Percentiles rank a stretch among this genome's conserved stretches.
Evolutionary conservation across 2,113 vertebrate genomes (phyloP).

Genomic region (Nipponia nippon): DNA sequence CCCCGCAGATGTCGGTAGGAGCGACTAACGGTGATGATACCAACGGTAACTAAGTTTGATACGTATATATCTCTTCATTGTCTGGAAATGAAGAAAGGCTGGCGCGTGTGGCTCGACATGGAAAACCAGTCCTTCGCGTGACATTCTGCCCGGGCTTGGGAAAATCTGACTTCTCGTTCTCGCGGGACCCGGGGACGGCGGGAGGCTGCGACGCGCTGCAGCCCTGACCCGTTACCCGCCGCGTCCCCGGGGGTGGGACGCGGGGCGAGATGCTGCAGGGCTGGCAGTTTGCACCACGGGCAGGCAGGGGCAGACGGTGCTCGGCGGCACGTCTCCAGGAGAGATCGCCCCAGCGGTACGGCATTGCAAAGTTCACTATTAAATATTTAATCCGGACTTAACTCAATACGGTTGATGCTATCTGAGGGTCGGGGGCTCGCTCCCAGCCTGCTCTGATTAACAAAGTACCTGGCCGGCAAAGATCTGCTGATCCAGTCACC

Average conservation of each 20-base stretch:
- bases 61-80: too few species aligned
- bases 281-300: rapidly evolving
- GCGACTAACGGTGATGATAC: not conserved
- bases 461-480: slow-evolving; percentile 35
- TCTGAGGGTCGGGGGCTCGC: not conserved
- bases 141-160: not conserved
- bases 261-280: not conserved
- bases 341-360: rapidly evolving
- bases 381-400: slow-evolving; percentile 60
- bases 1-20: not conserved
- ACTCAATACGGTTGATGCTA: slow-evolving; percentile 34
- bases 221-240: rapidly evolving
- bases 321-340: not conserved
- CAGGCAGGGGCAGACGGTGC: not conserved
- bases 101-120: rapidly evolving
- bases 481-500: slow-evolving; percentile 32
- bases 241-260: not conserved
- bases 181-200: rapidly evolving
- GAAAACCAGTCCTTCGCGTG: not conserved
- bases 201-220: not conserved
- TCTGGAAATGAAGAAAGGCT: not conserved
- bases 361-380: not conserved
- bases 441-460: slow-evolving; percentile 56
- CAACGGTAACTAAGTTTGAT: not conserved
- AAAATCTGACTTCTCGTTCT: rapidly evolving